phyloP scores from a whole-genome alignment of 2,113 vertebrate genomes.

The Sardina pilchardus region DNA sequence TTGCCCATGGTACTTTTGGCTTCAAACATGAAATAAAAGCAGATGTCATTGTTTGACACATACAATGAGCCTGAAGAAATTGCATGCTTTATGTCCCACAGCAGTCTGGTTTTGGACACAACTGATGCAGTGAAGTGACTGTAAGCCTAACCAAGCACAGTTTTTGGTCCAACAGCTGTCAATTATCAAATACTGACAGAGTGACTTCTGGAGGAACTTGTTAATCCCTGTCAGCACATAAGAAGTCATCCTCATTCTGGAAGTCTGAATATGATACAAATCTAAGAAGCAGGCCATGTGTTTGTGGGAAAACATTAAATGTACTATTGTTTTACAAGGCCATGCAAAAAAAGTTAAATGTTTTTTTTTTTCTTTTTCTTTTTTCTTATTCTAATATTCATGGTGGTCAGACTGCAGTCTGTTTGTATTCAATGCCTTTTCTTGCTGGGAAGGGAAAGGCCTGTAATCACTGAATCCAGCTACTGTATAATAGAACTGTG shows the following conservation, averaged over 20 bases:
- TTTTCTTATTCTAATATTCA: background rate
- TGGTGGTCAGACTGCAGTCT: background rate
- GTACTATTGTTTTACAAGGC: background rate
- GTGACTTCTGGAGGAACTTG: background rate
- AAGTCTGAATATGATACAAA: background rate
- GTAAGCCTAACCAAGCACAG: background rate
- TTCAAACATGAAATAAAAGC: slow-evolving; percentile 48
- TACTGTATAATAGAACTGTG: background rate
- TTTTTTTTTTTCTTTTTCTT: background rate
- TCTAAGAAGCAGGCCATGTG: background rate
- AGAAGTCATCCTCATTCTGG: background rate
- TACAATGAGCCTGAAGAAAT: slow-evolving; percentile 50
- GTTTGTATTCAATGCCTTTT: background rate
- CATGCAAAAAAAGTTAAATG: background rate
- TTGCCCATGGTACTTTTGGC: slow-evolving; percentile 48
- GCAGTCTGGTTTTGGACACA: slow-evolving; percentile 12
- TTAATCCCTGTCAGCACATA: background rate
- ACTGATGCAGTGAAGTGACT: background rate
- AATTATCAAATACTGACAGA: background rate
- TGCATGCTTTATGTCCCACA: slow-evolving; percentile 43
- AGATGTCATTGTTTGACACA: slow-evolving; percentile 55
- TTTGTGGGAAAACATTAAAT: background rate
- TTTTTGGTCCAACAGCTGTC: slow-evolving; percentile 18
- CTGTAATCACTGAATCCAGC: background rate
- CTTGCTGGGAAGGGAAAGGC: background rate